Conservation (phyloP, 2,113 vertebrate species). For the cat (Felis catus) region DNA sequence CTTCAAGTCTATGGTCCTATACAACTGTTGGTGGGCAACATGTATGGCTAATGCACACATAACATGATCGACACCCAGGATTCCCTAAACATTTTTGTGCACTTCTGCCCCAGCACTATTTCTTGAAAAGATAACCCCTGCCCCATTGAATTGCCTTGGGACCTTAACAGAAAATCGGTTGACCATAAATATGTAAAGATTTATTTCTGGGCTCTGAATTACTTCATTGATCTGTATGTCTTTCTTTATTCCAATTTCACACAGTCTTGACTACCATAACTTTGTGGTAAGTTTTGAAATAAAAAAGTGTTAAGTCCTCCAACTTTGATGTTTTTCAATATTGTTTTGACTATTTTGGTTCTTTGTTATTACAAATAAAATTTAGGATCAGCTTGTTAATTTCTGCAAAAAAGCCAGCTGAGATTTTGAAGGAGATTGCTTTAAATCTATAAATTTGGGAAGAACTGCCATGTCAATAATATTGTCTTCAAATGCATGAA, state of each 20-base stretch:
- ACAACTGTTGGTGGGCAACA: neutral
- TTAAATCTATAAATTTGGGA: neutral
- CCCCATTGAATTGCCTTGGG: neutral
- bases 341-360: neutral
- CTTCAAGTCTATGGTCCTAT: neutral
- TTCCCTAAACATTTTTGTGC: neutral
- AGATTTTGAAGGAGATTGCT: neutral
- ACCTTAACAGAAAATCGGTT: neutral
- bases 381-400: neutral
- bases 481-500: neutral
- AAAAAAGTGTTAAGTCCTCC: neutral
- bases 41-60: neutral
- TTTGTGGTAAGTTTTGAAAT: neutral
- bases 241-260: neutral
- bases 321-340: neutral
- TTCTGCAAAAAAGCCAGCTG: neutral
- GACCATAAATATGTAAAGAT: neutral
- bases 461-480: neutral
- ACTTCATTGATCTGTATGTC: neutral
- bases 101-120: neutral
- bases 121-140: neutral
- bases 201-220: neutral
- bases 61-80: neutral
- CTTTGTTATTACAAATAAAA: neutral
- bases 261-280: neutral